Conservation (phyloP, 1,140 invertebrate species). For the Andrena cerasifolii region DNA sequence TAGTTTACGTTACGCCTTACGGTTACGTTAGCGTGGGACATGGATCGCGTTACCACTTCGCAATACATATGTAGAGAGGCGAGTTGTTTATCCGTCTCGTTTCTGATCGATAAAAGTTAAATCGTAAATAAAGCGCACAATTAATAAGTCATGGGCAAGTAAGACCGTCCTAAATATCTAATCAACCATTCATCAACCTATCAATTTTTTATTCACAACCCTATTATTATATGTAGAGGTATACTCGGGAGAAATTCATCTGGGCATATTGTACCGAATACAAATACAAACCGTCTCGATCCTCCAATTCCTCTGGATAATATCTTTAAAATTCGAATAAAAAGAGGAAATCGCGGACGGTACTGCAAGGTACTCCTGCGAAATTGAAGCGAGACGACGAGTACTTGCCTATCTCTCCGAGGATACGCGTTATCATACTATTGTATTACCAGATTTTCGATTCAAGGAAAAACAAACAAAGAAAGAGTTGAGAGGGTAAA, state of each 20-base stretch:
- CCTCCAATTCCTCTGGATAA: neutral
- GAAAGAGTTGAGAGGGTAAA: neutral
- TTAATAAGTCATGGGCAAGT: slow-evolving; percentile 82
- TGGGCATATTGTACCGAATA: slow-evolving; percentile 2
- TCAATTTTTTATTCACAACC: slow-evolving; percentile 69
- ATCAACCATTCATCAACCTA: slow-evolving; percentile 74
- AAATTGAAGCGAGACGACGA: too few species aligned
- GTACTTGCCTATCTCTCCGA: neutral
- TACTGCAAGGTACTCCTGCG: neutral
- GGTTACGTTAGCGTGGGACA: too few species aligned
- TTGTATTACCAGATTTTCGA: neutral
- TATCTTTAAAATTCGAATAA: too few species aligned
- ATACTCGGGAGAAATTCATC: slow-evolving; percentile 29
- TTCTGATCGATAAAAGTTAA: slow-evolving; percentile 63
- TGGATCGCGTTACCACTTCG: too few species aligned
- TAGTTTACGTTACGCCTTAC: neutral
- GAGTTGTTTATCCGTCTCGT: neutral
- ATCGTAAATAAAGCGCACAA: slow-evolving; percentile 67
- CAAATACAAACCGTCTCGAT: slow-evolving; percentile 23
- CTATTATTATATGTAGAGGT: too few species aligned
- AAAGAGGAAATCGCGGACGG: too few species aligned
- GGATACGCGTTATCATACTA: slow-evolving; percentile 17
- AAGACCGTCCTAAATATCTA: slow-evolving; percentile 75
- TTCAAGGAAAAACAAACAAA: slow-evolving; percentile 13
- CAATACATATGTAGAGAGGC: too few species aligned